Evolutionary conservation across 2,797 vertebrate species (phyloP).

Genomic region (Centroberyx gerrardi): DNA sequence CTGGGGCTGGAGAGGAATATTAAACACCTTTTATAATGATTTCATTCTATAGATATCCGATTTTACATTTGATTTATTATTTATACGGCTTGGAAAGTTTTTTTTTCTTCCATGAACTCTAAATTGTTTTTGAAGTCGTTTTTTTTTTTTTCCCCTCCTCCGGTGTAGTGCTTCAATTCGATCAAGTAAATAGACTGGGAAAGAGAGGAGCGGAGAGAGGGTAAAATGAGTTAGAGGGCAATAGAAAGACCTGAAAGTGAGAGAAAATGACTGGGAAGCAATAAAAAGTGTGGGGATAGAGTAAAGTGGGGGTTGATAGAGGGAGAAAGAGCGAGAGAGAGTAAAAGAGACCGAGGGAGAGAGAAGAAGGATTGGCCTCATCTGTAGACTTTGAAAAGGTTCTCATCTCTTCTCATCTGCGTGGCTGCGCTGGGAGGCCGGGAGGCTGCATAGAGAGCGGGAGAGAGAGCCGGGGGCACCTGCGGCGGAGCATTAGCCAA

Average conservation of each 20-base stretch:
- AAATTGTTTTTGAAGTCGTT: constrained; percentile 45
- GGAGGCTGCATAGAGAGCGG: constrained; percentile 20
- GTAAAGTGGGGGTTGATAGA: constrained; percentile 64
- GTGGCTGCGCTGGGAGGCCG: constrained; percentile 59
- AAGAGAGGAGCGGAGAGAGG: constrained; percentile 26
- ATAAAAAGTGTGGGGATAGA: constrained; percentile 58
- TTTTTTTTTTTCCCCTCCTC: constrained; percentile 4
- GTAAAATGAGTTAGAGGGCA: constrained; percentile 58
- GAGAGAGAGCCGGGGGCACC: constrained; percentile 70
- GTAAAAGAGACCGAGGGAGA: constrained; percentile 8
- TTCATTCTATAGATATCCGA: constrained; percentile 11
- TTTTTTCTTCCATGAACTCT: constrained; percentile 6
- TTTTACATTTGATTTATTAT: constrained; percentile 31
- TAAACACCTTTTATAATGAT: constrained; percentile 29
- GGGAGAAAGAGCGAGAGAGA: constrained; percentile 55
- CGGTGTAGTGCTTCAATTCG: constrained; percentile 32
- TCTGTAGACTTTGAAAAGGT: constrained; percentile 74
- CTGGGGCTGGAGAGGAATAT: constrained; percentile 31
- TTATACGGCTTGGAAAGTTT: constrained; percentile 30
- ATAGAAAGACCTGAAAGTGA: constrained; percentile 57
- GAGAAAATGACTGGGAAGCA: constrained; percentile 53
- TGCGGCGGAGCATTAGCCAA: constrained; percentile 77
- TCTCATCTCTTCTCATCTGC: constrained; percentile 74
- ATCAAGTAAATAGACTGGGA: constrained; percentile 45
- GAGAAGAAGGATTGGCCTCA: constrained; percentile 69